Conservation (phyloP, 37 sponge, comb jelly and placozoan genomes). For the Corticium candelabrum region DNA sequence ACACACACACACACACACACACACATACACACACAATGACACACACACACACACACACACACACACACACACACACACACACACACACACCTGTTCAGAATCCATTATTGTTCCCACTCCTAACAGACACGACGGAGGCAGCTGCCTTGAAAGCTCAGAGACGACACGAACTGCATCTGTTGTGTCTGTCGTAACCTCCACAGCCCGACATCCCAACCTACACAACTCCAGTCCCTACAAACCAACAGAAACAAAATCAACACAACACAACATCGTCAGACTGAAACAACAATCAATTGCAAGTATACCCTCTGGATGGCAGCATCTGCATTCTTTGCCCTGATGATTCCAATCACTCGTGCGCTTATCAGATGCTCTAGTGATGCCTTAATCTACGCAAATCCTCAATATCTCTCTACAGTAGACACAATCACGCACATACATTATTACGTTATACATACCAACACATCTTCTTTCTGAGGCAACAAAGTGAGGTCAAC, state of each 20-base stretch:
- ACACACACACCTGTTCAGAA: neutral
- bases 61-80: neutral
- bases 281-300: neutral
- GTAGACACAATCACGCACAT: too few species aligned
- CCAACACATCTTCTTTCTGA: too few species aligned
- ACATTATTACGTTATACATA: too few species aligned
- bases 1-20: neutral
- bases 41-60: neutral
- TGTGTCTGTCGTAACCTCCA: neutral
- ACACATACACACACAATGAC: neutral
- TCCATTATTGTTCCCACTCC: slow-evolving; percentile 9
- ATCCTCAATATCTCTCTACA: too few species aligned
- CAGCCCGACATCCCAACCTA: neutral
- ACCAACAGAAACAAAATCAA: neutral
- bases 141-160: neutral
- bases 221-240: neutral
- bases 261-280: neutral
- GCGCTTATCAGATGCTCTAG: neutral
- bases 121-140: neutral
- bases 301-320: neutral
- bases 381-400: neutral
- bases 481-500: neutral
- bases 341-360: neutral
- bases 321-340: neutral
- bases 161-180: neutral